A percentile compares a stretch with the other conserved stretches of the same genome.
Evolutionary conservation across 2,888 invertebrate genomes (phyloP).

Genomic region (Hypomecis punctinalis): DNA sequence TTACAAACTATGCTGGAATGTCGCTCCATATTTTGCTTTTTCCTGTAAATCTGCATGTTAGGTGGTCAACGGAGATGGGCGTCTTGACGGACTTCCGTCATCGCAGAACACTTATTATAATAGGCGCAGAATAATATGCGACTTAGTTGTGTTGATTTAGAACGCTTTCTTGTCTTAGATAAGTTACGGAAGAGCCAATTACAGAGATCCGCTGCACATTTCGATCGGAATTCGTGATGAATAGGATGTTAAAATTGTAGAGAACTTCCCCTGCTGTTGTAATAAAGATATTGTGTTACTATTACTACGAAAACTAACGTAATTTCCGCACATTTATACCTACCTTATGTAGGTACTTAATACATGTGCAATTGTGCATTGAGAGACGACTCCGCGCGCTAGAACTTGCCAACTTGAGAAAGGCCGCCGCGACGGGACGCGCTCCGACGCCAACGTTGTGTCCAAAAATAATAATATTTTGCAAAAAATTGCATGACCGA

Average conservation of each 20-base stretch:
- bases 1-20: not conserved
- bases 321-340: no score
- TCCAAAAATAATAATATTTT: no score
- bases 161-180: no score
- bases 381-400: no score
- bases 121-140: constrained; percentile 8
- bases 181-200: constrained; percentile 26
- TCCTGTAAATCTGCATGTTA: constrained; percentile 5
- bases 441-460: no score
- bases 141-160: not conserved
- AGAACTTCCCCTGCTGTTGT: constrained; percentile 7
- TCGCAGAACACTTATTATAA: not conserved
- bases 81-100: constrained; percentile 22
- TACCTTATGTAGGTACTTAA: no score
- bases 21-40: not conserved
- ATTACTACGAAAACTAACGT: no score
- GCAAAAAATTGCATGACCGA: no score
- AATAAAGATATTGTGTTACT: no score
- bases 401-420: no score
- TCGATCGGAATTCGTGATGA: constrained; percentile 14
- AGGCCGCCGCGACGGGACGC: no score
- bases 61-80: constrained; percentile 34
- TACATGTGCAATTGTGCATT: no score
- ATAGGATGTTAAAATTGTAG: constrained; percentile 5
- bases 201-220: constrained; percentile 23